Evolutionary conservation across 1,140 invertebrate species (phyloP).

Genomic region (Platorchestia sp.): DNA sequence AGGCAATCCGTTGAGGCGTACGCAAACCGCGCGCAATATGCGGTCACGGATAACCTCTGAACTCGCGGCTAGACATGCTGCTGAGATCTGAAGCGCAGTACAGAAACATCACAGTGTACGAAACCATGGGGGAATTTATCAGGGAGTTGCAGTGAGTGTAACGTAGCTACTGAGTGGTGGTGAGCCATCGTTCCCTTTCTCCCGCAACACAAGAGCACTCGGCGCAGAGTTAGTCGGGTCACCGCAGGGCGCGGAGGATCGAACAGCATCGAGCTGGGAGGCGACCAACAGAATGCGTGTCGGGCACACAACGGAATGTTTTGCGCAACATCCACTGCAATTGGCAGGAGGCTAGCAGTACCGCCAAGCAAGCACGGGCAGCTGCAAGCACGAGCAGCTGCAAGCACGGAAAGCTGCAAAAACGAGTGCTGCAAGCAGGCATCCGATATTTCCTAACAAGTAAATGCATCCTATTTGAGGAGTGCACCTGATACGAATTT

Average conservation of each 20-base stretch:
- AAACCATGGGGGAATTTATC: too few species aligned
- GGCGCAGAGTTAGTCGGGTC: neutral
- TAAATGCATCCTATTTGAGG: neutral
- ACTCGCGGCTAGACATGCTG: neutral
- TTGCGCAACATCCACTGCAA: neutral
- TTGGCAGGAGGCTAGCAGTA: neutral
- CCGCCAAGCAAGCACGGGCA: neutral
- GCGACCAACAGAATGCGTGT: neutral
- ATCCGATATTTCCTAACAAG: neutral
- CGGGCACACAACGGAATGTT: neutral
- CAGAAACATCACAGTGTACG: neutral
- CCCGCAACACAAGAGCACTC: conserved; percentile 13
- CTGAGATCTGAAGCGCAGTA: neutral
- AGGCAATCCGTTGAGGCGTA: neutral
- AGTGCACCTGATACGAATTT: neutral
- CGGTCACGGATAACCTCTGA: conserved; percentile 5
- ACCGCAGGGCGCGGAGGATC: neutral
- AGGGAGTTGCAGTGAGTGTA: neutral
- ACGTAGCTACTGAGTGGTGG: neutral
- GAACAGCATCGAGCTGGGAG: neutral
- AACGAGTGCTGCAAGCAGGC: neutral
- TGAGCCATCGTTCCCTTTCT: neutral
- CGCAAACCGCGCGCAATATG: neutral
- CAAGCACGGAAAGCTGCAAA: too few species aligned
- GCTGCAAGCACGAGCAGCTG: neutral